These are phyloP conservation scores for Mus pahari DNA, from an alignment of 2,113 vertebrate genomes.

Conservation along the genomic window DNA sequence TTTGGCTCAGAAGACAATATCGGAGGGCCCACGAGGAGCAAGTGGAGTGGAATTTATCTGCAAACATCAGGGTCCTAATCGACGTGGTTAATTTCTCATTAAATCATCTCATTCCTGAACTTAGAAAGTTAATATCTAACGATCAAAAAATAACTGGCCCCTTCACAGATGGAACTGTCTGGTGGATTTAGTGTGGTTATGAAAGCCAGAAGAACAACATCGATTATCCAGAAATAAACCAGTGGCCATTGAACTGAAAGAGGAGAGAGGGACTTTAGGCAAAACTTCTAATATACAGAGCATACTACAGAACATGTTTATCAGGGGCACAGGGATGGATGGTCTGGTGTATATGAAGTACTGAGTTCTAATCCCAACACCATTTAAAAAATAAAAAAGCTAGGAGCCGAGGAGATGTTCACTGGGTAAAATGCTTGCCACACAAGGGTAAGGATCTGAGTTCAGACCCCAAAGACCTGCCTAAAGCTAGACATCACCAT, in stretches of 20 bases:
- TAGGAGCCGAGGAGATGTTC: neutral
- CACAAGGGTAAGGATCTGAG: neutral
- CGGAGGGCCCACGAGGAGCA: neutral
- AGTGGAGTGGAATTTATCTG: conserved; percentile 18
- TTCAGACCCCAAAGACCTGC: neutral
- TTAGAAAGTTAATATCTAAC: neutral
- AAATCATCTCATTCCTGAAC: conserved; percentile 2
- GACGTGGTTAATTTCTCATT: conserved; percentile 50
- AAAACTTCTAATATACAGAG: neutral
- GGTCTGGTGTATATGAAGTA: neutral
- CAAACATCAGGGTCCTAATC: conserved; percentile 12
- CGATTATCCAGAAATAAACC: neutral
- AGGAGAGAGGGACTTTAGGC: too few species aligned
- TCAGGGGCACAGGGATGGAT: neutral
- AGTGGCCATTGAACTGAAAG: neutral
- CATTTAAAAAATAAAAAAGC: neutral
- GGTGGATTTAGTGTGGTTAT: neutral
- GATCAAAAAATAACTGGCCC: neutral
- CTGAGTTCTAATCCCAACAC: neutral
- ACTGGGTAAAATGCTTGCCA: neutral
- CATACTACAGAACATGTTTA: too few species aligned
- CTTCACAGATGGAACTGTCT: conserved; percentile 16
- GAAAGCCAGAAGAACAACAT: neutral
- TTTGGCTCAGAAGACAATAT: neutral
- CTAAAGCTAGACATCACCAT: neutral